Evolutionary conservation across 64 coral and sea anemone species (phyloP).

Genomic region (Pachyseris speciosa): DNA sequence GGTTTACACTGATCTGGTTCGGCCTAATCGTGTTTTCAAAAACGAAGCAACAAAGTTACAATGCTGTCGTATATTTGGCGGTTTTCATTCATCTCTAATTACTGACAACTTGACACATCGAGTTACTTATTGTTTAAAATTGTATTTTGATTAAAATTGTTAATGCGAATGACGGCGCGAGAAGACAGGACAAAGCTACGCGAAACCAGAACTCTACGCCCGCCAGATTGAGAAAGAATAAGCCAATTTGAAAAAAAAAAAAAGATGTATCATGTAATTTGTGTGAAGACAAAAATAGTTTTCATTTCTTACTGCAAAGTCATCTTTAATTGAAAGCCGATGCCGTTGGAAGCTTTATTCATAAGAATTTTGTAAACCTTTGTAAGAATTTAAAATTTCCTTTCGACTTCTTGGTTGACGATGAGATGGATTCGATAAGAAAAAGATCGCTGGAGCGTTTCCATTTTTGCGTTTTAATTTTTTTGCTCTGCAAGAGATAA

Average conservation of each 20-base stretch:
- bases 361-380: not conserved
- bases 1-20: no score
- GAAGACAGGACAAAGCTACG: not conserved
- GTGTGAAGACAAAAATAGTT: not conserved
- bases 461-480: not conserved
- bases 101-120: not conserved
- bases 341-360: not conserved
- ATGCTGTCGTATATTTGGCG: no score
- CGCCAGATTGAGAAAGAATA: not conserved
- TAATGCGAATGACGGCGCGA: not conserved
- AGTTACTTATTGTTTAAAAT: not conserved
- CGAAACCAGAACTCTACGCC: not conserved
- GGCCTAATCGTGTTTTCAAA: no score
- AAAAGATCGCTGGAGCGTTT: not conserved
- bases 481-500: not conserved
- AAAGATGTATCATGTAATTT: not conserved
- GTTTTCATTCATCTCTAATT: not conserved
- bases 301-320: not conserved
- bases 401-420: not conserved
- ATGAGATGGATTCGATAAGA: not conserved
- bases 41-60: no score
- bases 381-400: not conserved
- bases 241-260: not conserved
- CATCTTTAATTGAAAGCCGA: not conserved
- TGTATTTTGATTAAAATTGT: conserved; percentile 27